phyloP scores from a whole-genome alignment of 2,888 invertebrate species.

The Arge pagana region DNA sequence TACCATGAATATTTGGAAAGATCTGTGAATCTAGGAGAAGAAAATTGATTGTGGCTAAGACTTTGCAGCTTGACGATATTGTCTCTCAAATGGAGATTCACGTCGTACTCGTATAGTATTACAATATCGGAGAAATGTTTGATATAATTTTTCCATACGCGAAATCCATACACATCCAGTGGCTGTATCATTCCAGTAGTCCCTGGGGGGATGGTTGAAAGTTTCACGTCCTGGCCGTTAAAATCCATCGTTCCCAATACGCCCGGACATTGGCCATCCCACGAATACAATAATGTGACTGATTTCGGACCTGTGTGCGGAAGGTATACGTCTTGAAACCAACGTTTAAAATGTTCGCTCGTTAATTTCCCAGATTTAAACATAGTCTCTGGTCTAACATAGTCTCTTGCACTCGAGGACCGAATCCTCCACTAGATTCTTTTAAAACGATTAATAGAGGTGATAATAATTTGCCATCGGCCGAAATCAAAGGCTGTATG shows the following conservation, averaged over 20 bases:
- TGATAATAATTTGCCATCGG: too few species aligned
- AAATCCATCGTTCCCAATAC: background rate
- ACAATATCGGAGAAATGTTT: slow-evolving; percentile 4
- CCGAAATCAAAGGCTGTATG: too few species aligned
- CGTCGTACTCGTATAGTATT: background rate
- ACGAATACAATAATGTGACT: background rate
- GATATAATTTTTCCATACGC: slow-evolving; percentile 1
- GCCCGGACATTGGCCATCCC: background rate
- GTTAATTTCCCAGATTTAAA: too few species aligned
- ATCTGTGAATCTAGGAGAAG: background rate
- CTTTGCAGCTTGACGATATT: background rate
- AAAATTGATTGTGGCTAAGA: slow-evolving; percentile 3
- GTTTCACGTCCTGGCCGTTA: background rate
- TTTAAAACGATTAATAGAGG: too few species aligned
- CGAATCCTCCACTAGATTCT: too few species aligned
- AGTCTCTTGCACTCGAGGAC: too few species aligned
- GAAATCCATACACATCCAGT: background rate
- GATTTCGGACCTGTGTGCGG: background rate
- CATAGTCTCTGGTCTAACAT: too few species aligned
- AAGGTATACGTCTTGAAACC: too few species aligned
- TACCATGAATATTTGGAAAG: background rate
- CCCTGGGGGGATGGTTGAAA: background rate
- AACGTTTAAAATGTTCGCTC: too few species aligned
- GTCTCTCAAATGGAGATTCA: background rate
- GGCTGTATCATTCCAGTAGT: background rate